Evolutionary conservation across 2,113 vertebrate genomes (phyloP), one percentile per base, ranked within the genome.

Genomic region (Strix aluco): DNA sequence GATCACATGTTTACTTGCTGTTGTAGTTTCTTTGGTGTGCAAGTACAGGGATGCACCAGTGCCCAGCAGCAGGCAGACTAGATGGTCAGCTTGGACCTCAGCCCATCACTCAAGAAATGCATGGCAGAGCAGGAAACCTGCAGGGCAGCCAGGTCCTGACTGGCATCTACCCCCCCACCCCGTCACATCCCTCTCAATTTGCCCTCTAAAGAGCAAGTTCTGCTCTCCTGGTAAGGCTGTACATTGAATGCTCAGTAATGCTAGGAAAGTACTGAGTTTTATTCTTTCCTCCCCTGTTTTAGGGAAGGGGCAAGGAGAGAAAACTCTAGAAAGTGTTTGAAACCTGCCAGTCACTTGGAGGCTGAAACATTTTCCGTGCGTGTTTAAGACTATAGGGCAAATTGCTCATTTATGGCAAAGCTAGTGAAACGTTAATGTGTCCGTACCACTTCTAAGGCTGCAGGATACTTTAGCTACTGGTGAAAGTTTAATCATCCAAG

Each of bases 401-500:
- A 82, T 59, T 59, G 46, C 36, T 96, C 30, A 10, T 82, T 96
- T 73, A 54, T 85, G 70, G 42, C 46, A 59, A 70, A 95, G 62
- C 26, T n/a, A 38, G 49, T 29, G 81, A 73, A 91, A 62, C 0
- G 18, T 47, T 82, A 51, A 47, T 54, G 62, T 73, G 73, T 18
- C 40, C 12, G 0, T 70, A 77, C 44, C 38, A 46, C 84, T 82
- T 62, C 89, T 95, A 51, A 80, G 81, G 74, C 91, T 94, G 42
- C 65, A 70, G 70, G 66, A 81, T 58, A 25, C 70, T 81, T 92
- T 71, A 46, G 44, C 73, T 92, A 16, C 81, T 80, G 66, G 34
- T 89, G 78, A 62, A 89, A 92, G 46, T 90, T 95, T 82, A 93
- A 77, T 91, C 89, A 86, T 44, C 82, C 86, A 69, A 66, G 62